Evolutionary conservation across 2,797 vertebrate genomes (phyloP), one percentile per base, ranked within the genome.

Genomic region (Falco naumanni): DNA sequence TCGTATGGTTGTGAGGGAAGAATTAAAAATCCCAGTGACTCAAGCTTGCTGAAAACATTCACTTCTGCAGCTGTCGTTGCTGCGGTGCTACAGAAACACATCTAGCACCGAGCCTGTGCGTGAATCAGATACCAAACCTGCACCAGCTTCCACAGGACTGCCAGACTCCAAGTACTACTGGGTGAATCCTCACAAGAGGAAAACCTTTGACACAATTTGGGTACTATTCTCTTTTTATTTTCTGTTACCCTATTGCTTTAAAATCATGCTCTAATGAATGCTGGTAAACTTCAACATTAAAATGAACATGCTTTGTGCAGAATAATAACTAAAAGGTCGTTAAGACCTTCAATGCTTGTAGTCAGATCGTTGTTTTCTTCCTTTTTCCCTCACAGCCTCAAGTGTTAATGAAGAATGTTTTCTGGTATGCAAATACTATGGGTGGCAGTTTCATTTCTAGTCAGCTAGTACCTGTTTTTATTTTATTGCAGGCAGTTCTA

Each of bases 1-100:
- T 91, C 1, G 0, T 24, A 9, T 11, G 21, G 21, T 56, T 61
- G 48, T 74, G 48, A 71, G 28, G 82, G 57, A 64, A 91, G 72
- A 90, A 75, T 65, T 83, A 81, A 77, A 93, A 72, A 87, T 80
- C 37, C 50, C 66, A 60, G 56, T 65, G 75, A 83, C 89, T 92
- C 5, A 24, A 47, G 51, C 54, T 89, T 72, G 41, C 74, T 79
- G 91, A 57, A 80, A 94, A 28, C 60, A 57, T 70, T 95, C 11
- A 6, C 29, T 33, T 84, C 48, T 51, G 26, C 92, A 90, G 61
- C 65, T 96, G 90, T 59, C 86, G 71, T 78, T 2, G 0, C 41
- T 48, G 69, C 3, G 1, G 37, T 70, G 29, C 65, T 61, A 61
- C 63, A 89, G 57, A 92, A 89, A 87, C 72, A 31, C 37, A 34